phyloP scores from a whole-genome alignment of 2,888 invertebrate species.

The Cosmorhoe ocellata region DNA sequence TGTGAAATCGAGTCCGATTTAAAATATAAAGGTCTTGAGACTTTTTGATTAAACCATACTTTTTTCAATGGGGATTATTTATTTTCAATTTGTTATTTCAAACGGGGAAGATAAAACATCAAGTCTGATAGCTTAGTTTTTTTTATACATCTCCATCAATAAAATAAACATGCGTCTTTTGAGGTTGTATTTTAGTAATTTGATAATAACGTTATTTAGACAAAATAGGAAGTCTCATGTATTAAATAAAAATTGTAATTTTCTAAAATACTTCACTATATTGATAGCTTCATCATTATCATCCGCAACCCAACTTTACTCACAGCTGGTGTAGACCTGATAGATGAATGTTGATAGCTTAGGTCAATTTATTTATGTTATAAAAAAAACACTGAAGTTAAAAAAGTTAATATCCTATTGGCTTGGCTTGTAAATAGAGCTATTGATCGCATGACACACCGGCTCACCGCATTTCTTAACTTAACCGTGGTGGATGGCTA shows the following conservation, averaged over 20 bases:
- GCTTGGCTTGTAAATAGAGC: too few relatives aligned
- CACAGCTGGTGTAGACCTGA: too few relatives aligned
- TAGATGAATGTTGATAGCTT: too few relatives aligned
- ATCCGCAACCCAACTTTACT: too few relatives aligned
- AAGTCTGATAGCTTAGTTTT: constrained; percentile 54
- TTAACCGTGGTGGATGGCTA: constrained; percentile 6
- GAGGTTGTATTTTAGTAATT: too few relatives aligned
- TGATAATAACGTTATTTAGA: too few relatives aligned
- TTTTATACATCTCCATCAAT: too few relatives aligned
- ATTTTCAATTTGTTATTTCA: constrained; percentile 70
- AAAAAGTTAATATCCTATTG: too few relatives aligned
- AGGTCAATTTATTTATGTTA: neutral
- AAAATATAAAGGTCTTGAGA: constrained; percentile 77
- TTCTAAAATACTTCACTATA: too few relatives aligned
- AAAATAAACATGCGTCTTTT: constrained; percentile 23
- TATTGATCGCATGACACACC: constrained; percentile 23
- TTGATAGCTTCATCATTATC: too few relatives aligned
- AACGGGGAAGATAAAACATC: constrained; percentile 45
- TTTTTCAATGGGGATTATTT: constrained; percentile 67
- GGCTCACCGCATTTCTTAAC: constrained; percentile 19
- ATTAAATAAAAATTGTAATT: too few relatives aligned
- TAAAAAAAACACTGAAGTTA: neutral
- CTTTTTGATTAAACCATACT: constrained; percentile 58
- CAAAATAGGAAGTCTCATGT: too few relatives aligned
- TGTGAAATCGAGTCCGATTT: constrained; percentile 80